phyloP scores from a whole-genome alignment of 2,797 vertebrate genomes.

The Trachurus trachurus region DNA sequence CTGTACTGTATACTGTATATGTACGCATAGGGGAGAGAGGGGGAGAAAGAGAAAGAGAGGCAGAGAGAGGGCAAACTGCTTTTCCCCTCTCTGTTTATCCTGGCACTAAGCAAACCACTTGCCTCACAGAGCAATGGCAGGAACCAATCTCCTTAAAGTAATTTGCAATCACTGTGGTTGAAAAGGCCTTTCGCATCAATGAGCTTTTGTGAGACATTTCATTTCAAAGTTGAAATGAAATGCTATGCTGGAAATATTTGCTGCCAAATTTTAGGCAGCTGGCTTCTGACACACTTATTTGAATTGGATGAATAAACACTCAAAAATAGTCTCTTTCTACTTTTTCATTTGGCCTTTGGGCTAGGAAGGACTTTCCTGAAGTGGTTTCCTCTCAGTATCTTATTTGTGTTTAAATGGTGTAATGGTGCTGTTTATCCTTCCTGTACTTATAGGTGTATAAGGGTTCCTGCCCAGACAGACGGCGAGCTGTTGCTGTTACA shows the following conservation, averaged over 20 bases:
- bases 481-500: slow-evolving; percentile 19
- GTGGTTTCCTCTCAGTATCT: slow-evolving; percentile 26
- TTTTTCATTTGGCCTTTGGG: slow-evolving; percentile 25
- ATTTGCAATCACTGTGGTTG: slow-evolving; percentile 76
- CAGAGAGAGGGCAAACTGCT: slow-evolving; percentile 9
- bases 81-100: slow-evolving; percentile 57
- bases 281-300: slow-evolving; percentile 37
- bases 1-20: slow-evolving; percentile 9
- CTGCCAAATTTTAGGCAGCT: slow-evolving; percentile 39
- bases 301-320: slow-evolving; percentile 51
- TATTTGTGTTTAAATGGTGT: slow-evolving; percentile 8
- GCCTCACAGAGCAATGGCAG: slow-evolving; percentile 61
- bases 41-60: not conserved
- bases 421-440: slow-evolving; percentile 29
- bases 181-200: slow-evolving; percentile 72
- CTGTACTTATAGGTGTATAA: slow-evolving; percentile 1
- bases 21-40: slow-evolving; percentile 4
- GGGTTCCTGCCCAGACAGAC: slow-evolving; percentile 6
- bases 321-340: slow-evolving; percentile 16
- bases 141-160: slow-evolving; percentile 77
- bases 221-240: slow-evolving; percentile 66
- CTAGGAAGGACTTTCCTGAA: not conserved
- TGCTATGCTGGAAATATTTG: slow-evolving; percentile 50
- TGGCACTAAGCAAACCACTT: slow-evolving; percentile 56
- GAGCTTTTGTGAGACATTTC: slow-evolving; percentile 68